Conservation (phyloP, 2,797 vertebrate genomes). For the Molossus molossus region DNA sequence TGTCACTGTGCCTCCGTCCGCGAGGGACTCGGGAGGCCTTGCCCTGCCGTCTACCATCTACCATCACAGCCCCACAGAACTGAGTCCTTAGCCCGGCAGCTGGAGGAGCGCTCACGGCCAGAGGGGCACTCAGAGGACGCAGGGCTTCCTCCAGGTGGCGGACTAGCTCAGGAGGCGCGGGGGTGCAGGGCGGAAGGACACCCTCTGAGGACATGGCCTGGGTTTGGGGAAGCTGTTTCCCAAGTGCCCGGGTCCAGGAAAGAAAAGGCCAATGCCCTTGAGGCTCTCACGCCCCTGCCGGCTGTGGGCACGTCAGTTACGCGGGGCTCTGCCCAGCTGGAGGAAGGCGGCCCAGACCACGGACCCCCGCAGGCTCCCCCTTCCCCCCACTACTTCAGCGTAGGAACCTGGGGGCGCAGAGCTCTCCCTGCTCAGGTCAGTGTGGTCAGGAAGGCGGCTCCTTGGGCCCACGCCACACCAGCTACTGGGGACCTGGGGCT, state of each 20-base stretch:
- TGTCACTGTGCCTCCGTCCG: fast-evolving
- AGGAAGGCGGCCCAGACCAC: background rate
- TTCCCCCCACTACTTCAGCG: background rate
- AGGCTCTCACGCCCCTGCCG: background rate
- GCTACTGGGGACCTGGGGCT: background rate
- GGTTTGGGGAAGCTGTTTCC: background rate
- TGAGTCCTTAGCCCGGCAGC: background rate
- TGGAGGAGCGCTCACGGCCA: background rate
- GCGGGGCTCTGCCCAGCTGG: background rate
- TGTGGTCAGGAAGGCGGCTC: background rate
- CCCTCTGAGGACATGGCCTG: background rate
- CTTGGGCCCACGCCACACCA: background rate
- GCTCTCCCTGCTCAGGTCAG: background rate
- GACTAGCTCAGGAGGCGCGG: background rate
- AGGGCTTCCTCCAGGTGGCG: background rate
- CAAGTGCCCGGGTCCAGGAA: background rate
- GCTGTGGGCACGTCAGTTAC: background rate
- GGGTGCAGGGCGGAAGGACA: background rate
- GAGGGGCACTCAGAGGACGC: background rate
- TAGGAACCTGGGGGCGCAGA: background rate
- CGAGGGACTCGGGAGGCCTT: background rate
- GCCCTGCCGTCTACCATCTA: background rate
- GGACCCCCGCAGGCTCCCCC: background rate
- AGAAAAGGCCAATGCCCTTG: background rate
- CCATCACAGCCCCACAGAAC: fast-evolving